Conservation (phyloP, 2,888 invertebrate genomes). For the Sisyra terminalis region DNA sequence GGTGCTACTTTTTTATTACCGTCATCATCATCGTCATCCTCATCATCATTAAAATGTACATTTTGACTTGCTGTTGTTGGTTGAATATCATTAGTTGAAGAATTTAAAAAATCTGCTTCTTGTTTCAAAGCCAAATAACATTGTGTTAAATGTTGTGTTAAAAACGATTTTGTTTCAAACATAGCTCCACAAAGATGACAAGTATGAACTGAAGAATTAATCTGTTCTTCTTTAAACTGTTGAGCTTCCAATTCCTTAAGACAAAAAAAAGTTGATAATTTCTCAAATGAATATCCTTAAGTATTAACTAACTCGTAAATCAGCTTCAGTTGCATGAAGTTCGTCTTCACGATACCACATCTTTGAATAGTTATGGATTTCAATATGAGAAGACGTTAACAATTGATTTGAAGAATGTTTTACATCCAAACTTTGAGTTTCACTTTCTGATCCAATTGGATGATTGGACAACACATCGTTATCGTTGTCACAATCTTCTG, state of each 20-base stretch:
- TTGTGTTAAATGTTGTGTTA: not conserved
- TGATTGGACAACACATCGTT: conserved; percentile 12
- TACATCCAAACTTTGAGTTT: not conserved
- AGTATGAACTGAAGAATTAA: not conserved
- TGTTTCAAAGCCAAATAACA: conserved; percentile 3
- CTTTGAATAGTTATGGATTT: conserved; percentile 4
- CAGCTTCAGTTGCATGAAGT: conserved; percentile 27
- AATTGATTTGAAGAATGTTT: conserved; percentile 1
- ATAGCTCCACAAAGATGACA: conserved; percentile 5
- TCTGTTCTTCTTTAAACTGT: conserved; percentile 4
- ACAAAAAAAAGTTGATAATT: not conserved
- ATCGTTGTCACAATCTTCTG: conserved; percentile 24
- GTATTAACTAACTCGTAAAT: conserved; percentile 20
- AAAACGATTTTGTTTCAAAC: not conserved
- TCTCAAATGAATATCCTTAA: not conserved
- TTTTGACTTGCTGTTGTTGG: not conserved
- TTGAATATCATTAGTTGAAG: not conserved
- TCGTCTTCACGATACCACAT: conserved; percentile 27
- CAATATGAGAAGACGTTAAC: not conserved
- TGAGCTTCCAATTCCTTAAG: conserved; percentile 5
- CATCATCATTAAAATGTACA: too few species aligned
- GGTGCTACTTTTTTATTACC: too few species aligned
- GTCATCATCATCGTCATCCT: too few species aligned
- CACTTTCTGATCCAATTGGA: not conserved
- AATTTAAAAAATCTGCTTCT: conserved; percentile 2